Percentiles rank a stretch among this genome's conserved stretches.
Evolutionary conservation across 2,797 vertebrate species (phyloP).

Genomic region (Tarsius wallacei): DNA sequence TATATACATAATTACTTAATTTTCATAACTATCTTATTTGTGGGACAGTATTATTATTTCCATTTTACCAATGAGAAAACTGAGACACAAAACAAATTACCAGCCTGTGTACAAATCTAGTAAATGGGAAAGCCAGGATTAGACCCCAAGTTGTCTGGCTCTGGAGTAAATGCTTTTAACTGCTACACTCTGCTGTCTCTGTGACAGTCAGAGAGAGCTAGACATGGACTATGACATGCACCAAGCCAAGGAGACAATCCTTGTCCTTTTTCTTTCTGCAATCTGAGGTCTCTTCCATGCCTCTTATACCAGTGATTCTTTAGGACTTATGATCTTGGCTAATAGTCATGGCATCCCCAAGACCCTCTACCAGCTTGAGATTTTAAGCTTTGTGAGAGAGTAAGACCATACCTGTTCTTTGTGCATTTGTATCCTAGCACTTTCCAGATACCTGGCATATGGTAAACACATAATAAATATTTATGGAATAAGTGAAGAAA

Average conservation of each 20-base stretch:
- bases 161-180: not conserved
- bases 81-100: not conserved
- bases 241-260: not conserved
- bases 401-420: not conserved
- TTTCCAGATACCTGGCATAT: not conserved
- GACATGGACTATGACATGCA: not conserved
- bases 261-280: not conserved
- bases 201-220: not conserved
- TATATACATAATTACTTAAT: slow-evolving; percentile 11
- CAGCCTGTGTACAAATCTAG: not conserved
- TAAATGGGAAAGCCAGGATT: not conserved
- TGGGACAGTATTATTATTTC: not conserved
- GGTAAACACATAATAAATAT: not conserved
- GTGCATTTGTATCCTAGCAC: not conserved
- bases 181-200: not conserved
- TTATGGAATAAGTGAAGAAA: slow-evolving; percentile 41
- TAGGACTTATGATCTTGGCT: not conserved
- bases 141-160: not conserved
- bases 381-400: not conserved
- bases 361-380: not conserved
- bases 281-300: not conserved
- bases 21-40: not conserved
- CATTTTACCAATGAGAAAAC: not conserved
- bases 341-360: not conserved
- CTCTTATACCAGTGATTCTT: not conserved